Evolutionary conservation across 2,888 invertebrate species (phyloP).

Genomic region (Lamproptera curius): DNA sequence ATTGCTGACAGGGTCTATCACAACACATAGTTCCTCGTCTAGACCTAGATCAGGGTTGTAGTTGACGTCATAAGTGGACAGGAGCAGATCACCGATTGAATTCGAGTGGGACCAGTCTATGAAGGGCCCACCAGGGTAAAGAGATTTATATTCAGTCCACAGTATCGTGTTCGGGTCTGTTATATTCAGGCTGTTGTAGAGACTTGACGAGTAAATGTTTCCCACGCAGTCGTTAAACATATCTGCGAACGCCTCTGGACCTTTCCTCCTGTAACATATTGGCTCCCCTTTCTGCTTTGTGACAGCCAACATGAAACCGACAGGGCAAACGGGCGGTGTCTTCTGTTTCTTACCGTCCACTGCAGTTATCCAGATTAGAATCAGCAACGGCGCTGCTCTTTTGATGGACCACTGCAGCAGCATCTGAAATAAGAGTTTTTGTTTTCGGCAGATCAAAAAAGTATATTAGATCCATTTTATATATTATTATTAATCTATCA

Average conservation of each 20-base stretch:
- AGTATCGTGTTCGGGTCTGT: slow-evolving; percentile 40
- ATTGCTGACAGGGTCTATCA: slow-evolving; percentile 46
- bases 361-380: slow-evolving; percentile 31
- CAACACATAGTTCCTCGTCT: slow-evolving; percentile 54
- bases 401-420: slow-evolving; percentile 30
- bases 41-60: slow-evolving; percentile 35
- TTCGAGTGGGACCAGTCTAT: slow-evolving; percentile 58
- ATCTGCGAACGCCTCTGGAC: slow-evolving; percentile 54
- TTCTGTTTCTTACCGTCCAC: slow-evolving; percentile 33
- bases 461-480: too few relatives aligned
- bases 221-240: slow-evolving; percentile 57
- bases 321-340: slow-evolving; percentile 44
- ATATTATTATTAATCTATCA: background rate
- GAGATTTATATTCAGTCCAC: slow-evolving; percentile 64
- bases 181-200: slow-evolving; percentile 46
- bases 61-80: slow-evolving; percentile 41
- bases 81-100: slow-evolving; percentile 41
- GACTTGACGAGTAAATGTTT: slow-evolving; percentile 50
- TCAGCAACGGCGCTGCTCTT: slow-evolving; percentile 31
- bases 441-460: too few relatives aligned
- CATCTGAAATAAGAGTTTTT: slow-evolving; percentile 46
- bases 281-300: slow-evolving; percentile 34
- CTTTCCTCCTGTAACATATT: slow-evolving; percentile 58
- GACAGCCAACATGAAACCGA: slow-evolving; percentile 51
- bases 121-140: slow-evolving; percentile 64